Base-by-base conservation (phyloP, 2,113 vertebrate genomes). In the Cinclus cinclus region DNA sequence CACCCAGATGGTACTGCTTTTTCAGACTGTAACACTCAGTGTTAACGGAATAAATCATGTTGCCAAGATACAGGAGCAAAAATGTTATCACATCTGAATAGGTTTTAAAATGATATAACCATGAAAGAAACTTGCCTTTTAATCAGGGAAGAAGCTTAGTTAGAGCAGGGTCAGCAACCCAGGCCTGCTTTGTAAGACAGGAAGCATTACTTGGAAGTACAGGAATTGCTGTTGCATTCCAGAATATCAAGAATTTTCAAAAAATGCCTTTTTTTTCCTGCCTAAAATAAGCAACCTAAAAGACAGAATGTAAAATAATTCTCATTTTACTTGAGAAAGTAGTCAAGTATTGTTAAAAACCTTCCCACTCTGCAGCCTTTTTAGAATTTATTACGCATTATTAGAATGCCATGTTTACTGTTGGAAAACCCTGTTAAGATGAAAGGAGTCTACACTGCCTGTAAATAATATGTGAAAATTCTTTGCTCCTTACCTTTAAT, bases 61-160 rank as follows among this genome's bases (percentile, higher is more conserved):
- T 98, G 98, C 98, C 98, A 98, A 98, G 98, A 98, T 97, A 98
- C 98, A 97, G 97, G 96, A 97, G 98, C 93, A 97, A 97, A 97
- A 98, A 97, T 95, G 97, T 97, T 97, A 98, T 97, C 97, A 96
- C 94, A 97, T 98, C 95, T 97, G 97, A 98, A 97, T 97, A 97
- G 97, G 94, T 96, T 97, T 97, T 97, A 96, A 96, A 94, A 96
- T 96, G 95, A 95, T 97, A 96, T 89, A 96, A 95, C 94, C 88
- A 93, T 97, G 95, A 96, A 95, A 96, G 96, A 96, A 97, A 95
- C 89, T 95, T 94, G 94, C 94, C 96, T 96, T 97, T 95, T 96
- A 95, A 96, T 98, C 95, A 95, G 62, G 63, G 77, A 73, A 89
- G 76, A 41, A 74, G 92, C 89, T 96, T 93, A 91, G 92, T 95